Conservation (phyloP, 2,113 vertebrate genomes). For the Chlorodrepanis virens region DNA sequence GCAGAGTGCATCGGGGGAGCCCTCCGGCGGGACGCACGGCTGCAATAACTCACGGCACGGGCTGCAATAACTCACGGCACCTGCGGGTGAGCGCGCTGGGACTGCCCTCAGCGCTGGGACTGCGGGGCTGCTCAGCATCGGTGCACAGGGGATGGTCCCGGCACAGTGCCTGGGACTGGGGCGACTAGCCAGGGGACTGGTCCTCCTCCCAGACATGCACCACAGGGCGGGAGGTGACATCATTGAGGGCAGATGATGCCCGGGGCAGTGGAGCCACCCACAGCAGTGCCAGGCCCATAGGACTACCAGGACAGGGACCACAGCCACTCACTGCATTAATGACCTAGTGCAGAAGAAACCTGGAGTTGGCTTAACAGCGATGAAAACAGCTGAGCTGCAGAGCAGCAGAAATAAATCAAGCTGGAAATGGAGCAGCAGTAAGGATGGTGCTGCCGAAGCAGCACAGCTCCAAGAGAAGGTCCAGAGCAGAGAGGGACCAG, state of each 20-base stretch:
- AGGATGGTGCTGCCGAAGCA: neutral
- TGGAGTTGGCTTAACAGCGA: neutral
- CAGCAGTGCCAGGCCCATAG: neutral
- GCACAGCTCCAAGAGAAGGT: neutral
- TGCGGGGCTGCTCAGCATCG: neutral
- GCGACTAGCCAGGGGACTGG: rapidly evolving
- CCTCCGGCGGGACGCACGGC: neutral
- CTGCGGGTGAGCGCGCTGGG: rapidly evolving
- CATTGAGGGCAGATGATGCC: neutral
- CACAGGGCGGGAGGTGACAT: rapidly evolving
- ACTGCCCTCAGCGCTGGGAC: neutral
- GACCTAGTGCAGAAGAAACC: conserved; percentile 10
- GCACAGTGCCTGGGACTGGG: rapidly evolving
- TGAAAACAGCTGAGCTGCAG: conserved; percentile 55
- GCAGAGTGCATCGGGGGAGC: neutral
- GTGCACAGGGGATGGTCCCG: rapidly evolving
- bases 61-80: neutral
- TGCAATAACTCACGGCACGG: neutral
- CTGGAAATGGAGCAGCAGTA: conserved; percentile 42
- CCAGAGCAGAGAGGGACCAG: neutral
- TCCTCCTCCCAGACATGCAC: neutral
- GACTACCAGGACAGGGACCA: neutral
- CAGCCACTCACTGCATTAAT: neutral
- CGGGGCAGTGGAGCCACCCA: rapidly evolving
- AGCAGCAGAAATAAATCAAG: conserved; percentile 67